Percentiles rank a stretch among this genome's conserved stretches.
phyloP scores from a whole-genome alignment of 1,140 invertebrate genomes.

The Cylas formicarius region DNA sequence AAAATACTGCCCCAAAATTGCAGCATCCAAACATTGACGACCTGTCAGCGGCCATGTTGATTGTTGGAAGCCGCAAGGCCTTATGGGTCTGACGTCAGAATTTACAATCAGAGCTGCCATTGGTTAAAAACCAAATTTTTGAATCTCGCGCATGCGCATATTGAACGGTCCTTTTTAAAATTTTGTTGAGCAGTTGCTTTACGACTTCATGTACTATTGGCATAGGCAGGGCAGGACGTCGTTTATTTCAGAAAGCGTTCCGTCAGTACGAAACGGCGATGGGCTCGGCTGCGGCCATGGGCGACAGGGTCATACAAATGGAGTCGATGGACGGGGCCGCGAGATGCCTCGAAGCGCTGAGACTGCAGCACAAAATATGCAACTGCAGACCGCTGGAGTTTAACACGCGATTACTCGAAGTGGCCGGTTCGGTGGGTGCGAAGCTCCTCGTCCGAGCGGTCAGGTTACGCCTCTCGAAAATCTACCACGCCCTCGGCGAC shows the following conservation, averaged over 20 bases:
- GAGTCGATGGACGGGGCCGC: conserved; percentile 81
- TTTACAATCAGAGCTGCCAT: too few relatives aligned
- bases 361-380: conserved; percentile 73
- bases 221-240: too few relatives aligned
- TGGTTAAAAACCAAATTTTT: too few relatives aligned
- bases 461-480: conserved; percentile 63
- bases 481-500: conserved; percentile 72
- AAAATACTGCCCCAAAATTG: too few relatives aligned
- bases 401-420: conserved; percentile 70
- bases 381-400: conserved; percentile 73
- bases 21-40: too few relatives aligned
- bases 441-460: conserved; percentile 74
- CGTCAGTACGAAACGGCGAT: conserved; percentile 76
- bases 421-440: conserved; percentile 70
- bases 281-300: conserved; percentile 68
- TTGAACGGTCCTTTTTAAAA: too few relatives aligned
- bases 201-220: too few relatives aligned
- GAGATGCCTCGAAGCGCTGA: conserved; percentile 65
- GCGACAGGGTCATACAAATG: conserved; percentile 75
- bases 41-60: too few relatives aligned
- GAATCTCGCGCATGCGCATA: background rate
- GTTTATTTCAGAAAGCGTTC: conserved; percentile 55
- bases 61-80: too few relatives aligned
- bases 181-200: too few relatives aligned
- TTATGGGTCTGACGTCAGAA: too few relatives aligned